phyloP scores from a whole-genome alignment of 2,113 vertebrate genomes.

The Progne subis region DNA sequence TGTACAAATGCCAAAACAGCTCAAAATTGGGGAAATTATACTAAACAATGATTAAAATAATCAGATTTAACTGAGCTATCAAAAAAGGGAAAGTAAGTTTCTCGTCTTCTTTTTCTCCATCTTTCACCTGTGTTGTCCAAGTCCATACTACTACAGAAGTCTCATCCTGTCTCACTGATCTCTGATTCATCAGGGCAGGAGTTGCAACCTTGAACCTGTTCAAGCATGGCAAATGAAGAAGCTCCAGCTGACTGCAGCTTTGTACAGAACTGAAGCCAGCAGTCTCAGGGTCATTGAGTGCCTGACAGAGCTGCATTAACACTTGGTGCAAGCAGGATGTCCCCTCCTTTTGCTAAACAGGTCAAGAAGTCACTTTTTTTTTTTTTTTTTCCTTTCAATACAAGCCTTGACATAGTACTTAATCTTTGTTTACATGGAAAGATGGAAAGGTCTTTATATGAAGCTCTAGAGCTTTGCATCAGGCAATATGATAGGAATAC shows the following conservation, averaged over 20 bases:
- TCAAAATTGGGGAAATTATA: neutral
- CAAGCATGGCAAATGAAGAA: neutral
- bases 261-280: neutral
- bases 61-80: neutral
- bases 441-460: neutral
- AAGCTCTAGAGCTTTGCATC: neutral
- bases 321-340: neutral
- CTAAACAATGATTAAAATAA: neutral
- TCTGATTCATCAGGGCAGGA: neutral
- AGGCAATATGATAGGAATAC: neutral
- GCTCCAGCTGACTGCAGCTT: neutral
- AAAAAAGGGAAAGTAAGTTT: neutral
- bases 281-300: accelerated
- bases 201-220: neutral
- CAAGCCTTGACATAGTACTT: neutral
- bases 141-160: neutral
- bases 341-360: neutral
- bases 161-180: neutral
- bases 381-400: neutral
- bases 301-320: neutral
- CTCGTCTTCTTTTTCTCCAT: neutral
- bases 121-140: neutral
- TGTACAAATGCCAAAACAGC: neutral
- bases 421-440: neutral
- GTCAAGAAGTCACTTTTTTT: neutral